Percentiles rank a stretch among this genome's conserved stretches.
phyloP scores from a whole-genome alignment of 2,113 vertebrate species.

The Telmatochromis brichardi region DNA sequence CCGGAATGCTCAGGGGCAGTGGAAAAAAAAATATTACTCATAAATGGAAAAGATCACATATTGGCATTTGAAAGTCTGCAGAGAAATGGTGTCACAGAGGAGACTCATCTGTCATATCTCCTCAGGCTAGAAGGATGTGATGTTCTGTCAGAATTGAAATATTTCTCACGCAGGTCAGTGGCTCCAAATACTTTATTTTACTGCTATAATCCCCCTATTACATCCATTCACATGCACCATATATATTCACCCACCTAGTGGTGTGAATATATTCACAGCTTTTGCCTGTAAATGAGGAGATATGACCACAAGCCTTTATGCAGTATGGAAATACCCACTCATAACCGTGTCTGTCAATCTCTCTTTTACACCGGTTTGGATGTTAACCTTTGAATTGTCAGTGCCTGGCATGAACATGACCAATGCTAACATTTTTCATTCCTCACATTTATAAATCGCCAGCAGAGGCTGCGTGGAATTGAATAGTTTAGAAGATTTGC shows the following conservation, averaged over 20 bases:
- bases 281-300: neutral
- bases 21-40: conserved; percentile 1
- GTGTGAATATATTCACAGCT: neutral
- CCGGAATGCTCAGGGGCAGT: neutral
- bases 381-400: conserved; percentile 44
- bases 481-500: conserved; percentile 30
- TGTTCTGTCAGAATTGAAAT: conserved; percentile 40
- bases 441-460: neutral
- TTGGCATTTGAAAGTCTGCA: conserved; percentile 54
- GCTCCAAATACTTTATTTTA: conserved; percentile 17
- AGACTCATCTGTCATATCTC: conserved; percentile 20
- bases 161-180: conserved; percentile 45
- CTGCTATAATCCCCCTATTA: conserved; percentile 27
- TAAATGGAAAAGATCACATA: conserved; percentile 59
- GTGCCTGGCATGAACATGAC: conserved; percentile 6
- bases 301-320: conserved; percentile 3
- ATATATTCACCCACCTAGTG: neutral
- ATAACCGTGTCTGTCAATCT: conserved; percentile 8
- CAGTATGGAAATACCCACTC: neutral
- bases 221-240: neutral
- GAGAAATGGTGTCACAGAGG: conserved; percentile 42
- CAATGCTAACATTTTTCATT: conserved; percentile 6
- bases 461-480: neutral
- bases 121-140: conserved; percentile 42
- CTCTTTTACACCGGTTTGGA: neutral